Conservation (phyloP, 2,888 invertebrate genomes). For the Carterocephalus palaemon region DNA sequence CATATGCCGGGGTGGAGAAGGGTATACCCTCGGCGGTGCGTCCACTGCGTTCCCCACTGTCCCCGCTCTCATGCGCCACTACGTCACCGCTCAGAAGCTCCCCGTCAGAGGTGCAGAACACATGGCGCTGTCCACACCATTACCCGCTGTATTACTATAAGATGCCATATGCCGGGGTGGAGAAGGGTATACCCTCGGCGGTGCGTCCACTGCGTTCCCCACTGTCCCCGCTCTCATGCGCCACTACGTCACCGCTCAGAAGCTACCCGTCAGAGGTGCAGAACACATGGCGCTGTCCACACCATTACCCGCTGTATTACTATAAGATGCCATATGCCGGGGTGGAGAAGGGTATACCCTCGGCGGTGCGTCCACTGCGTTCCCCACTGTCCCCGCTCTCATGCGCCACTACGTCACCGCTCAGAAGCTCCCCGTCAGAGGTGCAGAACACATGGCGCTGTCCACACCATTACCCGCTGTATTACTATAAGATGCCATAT, state of each 20-base stretch:
- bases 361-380: constrained; percentile 95
- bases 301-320: constrained; percentile 92
- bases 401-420: constrained; percentile 93
- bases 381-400: constrained; percentile 95
- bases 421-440: constrained; percentile 94
- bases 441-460: constrained; percentile 97
- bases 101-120: constrained; percentile 97
- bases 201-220: constrained; percentile 94
- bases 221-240: constrained; percentile 97
- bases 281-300: constrained; percentile 97
- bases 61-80: constrained; percentile 96
- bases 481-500: constrained; percentile 75
- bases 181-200: constrained; percentile 93
- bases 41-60: constrained; percentile 95
- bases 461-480: constrained; percentile 94
- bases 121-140: constrained; percentile 95
- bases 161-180: constrained; percentile 43
- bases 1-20: constrained; percentile 71
- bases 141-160: constrained; percentile 89
- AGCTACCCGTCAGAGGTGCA: constrained; percentile 95
- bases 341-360: constrained; percentile 88
- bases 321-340: constrained; percentile 56
- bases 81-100: constrained; percentile 91
- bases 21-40: constrained; percentile 94
- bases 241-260: constrained; percentile 92